A percentile compares a stretch with the other conserved stretches of the same genome.
Evolutionary conservation across 2,113 vertebrate genomes (phyloP).

Genomic region (Heptranchias perlo): DNA sequence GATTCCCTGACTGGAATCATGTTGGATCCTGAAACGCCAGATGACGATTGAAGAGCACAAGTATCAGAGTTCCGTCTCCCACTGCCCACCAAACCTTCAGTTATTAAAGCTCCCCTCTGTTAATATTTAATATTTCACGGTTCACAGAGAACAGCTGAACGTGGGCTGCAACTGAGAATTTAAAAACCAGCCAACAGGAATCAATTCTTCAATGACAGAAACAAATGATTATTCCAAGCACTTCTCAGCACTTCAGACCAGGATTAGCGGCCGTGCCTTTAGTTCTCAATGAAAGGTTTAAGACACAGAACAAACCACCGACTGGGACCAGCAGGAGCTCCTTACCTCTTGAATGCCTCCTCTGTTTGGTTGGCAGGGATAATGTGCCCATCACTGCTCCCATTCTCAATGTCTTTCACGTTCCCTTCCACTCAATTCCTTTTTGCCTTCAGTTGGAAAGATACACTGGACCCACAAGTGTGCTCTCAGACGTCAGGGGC

Average conservation of each 20-base stretch:
- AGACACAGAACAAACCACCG: neutral
- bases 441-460: neutral
- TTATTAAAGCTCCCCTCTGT: neutral
- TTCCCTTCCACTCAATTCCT: neutral
- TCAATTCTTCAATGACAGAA: neutral
- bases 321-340: neutral
- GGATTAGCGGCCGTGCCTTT: neutral
- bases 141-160: neutral
- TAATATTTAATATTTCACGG: neutral
- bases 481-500: neutral
- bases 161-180: neutral
- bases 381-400: constrained; percentile 26
- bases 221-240: neutral
- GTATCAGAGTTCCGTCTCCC: neutral
- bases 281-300: neutral
- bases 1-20: too few relatives aligned
- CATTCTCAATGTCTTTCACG: neutral
- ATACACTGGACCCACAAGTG: neutral
- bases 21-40: neutral
- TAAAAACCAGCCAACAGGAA: neutral
- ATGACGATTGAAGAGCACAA: neutral
- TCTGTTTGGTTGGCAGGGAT: neutral
- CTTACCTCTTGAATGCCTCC: constrained; percentile 28
- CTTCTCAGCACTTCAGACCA: neutral
- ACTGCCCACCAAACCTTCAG: neutral